A percentile compares a stretch with the other conserved stretches of the same genome.
Conservation (phyloP, 2,113 vertebrate species). For the Sinosuthora webbiana region DNA sequence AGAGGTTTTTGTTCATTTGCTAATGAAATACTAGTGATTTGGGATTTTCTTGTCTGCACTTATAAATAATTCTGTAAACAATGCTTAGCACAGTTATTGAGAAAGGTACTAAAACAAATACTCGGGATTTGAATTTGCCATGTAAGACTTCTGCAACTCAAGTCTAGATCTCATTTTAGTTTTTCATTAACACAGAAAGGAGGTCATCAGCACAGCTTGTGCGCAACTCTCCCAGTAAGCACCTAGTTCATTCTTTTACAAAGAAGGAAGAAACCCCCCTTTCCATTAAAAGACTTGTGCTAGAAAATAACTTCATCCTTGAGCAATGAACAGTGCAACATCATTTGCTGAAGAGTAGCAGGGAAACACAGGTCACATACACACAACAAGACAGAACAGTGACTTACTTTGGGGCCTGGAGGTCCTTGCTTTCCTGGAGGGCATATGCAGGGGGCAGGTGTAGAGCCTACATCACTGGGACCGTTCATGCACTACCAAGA, state of each 20-base stretch:
- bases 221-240: neutral
- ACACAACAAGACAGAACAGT: neutral
- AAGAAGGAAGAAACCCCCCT: rapidly evolving
- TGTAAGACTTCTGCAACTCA: neutral
- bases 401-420: slow-evolving; percentile 83
- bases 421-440: slow-evolving; percentile 87
- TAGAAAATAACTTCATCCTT: neutral
- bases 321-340: neutral
- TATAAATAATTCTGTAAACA: neutral
- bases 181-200: neutral
- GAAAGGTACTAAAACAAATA: neutral
- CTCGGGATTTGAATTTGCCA: neutral
- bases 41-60: neutral
- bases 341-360: neutral
- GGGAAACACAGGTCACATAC: neutral
- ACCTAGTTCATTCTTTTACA: neutral
- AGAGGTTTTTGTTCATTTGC: neutral
- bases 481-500: slow-evolving; percentile 85
- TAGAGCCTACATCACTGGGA: slow-evolving; percentile 83
- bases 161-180: neutral
- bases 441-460: slow-evolving; percentile 85
- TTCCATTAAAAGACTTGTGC: neutral
- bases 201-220: neutral
- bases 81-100: neutral
- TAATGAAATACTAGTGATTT: neutral